Conservation (phyloP, 2,888 invertebrate species). For the Lasioglossum malachurum region DNA sequence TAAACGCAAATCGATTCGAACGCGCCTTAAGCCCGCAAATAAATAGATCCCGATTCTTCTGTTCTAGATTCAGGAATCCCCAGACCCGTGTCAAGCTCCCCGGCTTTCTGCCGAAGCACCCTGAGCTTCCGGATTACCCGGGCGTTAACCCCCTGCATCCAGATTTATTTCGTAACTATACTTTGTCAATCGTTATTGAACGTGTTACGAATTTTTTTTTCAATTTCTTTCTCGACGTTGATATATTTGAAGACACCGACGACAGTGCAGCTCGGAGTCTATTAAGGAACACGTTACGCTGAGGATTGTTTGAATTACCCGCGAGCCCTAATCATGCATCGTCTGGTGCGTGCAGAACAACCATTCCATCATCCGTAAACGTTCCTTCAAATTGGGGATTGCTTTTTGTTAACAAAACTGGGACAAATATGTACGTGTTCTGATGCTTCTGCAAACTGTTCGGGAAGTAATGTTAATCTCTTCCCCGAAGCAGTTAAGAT, state of each 20-base stretch:
- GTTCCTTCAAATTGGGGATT: conserved; percentile 20
- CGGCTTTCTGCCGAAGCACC: conserved; percentile 1
- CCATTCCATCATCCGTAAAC: conserved; percentile 46
- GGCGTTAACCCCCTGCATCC: not conserved
- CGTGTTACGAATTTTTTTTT: not conserved
- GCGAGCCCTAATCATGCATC: conserved; percentile 6
- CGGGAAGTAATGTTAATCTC: conserved; percentile 8
- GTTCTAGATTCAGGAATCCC: not conserved
- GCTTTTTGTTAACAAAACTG: conserved; percentile 11
- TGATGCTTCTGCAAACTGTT: conserved; percentile 15
- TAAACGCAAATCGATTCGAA: conserved; percentile 56
- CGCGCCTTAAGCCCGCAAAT: conserved; percentile 32
- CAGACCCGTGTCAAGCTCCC: not conserved
- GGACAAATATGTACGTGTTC: not conserved
- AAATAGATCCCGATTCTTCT: conserved; percentile 46
- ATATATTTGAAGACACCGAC: not conserved
- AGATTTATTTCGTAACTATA: not conserved
- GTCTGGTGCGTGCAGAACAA: conserved; percentile 39
- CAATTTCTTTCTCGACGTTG: not conserved
- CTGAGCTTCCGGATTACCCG: conserved; percentile 6
- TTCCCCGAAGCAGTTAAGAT: conserved; percentile 17
- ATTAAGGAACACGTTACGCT: not conserved
- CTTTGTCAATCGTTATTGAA: not conserved
- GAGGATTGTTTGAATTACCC: not conserved
- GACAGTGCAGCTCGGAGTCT: not conserved